phyloP scores from a whole-genome alignment of 2,113 vertebrate species.

The Salvelinus alpinus region DNA sequence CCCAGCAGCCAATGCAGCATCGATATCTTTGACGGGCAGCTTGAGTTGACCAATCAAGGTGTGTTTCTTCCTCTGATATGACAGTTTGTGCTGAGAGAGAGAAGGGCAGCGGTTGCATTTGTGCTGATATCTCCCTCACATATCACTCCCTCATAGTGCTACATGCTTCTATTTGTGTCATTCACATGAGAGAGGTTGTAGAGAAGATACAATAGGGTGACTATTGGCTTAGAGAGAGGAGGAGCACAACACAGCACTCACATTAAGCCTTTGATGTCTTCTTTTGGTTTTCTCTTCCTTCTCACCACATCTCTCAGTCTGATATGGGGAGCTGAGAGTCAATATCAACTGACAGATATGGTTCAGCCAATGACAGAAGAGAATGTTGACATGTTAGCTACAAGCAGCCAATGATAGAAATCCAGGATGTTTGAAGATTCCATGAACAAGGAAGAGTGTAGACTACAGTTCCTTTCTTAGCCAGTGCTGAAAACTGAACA shows the following conservation, averaged over 20 bases:
- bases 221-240: slow-evolving; percentile 34
- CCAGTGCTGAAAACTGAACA: neutral
- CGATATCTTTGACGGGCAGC: neutral
- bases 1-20: neutral
- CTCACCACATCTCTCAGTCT: neutral
- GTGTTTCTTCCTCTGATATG: slow-evolving; percentile 8
- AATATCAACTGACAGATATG: neutral
- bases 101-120: slow-evolving; percentile 21
- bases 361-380: slow-evolving; percentile 30
- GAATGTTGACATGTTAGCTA: slow-evolving; percentile 34
- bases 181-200: slow-evolving; percentile 14
- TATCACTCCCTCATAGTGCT: slow-evolving; percentile 27
- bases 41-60: neutral
- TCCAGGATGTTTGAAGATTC: slow-evolving; percentile 17
- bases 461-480: slow-evolving; percentile 11
- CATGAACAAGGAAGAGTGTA: slow-evolving; percentile 1
- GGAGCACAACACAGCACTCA: slow-evolving; percentile 12
- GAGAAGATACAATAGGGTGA: slow-evolving; percentile 20
- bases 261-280: slow-evolving; percentile 27
- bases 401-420: slow-evolving; percentile 20
- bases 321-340: neutral
- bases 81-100: slow-evolving; percentile 2
- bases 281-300: slow-evolving; percentile 23
- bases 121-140: slow-evolving; percentile 17
- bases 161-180: slow-evolving; percentile 32